Evolutionary conservation across 2,888 invertebrate species (phyloP).

Genomic region (Polietes domitor): DNA sequence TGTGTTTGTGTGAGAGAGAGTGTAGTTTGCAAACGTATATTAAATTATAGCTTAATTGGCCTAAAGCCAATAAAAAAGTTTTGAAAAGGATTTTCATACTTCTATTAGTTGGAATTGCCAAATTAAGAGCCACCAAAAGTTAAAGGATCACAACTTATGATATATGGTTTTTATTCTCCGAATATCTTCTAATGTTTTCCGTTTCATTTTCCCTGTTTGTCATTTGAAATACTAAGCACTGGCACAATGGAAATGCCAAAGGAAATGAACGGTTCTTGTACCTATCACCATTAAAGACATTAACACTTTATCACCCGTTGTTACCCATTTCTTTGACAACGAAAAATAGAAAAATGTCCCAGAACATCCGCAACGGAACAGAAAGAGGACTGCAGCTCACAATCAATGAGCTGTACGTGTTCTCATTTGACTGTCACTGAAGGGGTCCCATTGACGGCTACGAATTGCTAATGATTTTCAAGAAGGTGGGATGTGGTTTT

Average conservation of each 20-base stretch:
- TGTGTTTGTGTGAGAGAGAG: not conserved
- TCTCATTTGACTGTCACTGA: too few species aligned
- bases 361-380: too few species aligned
- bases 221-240: not conserved
- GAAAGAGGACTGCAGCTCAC: too few species aligned
- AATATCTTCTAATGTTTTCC: not conserved
- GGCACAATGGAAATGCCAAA: not conserved
- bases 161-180: slow-evolving; percentile 50
- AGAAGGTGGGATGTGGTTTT: too few species aligned
- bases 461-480: too few species aligned
- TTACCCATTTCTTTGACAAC: too few species aligned
- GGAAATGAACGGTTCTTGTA: not conserved
- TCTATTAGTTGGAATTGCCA: slow-evolving; percentile 59
- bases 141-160: slow-evolving; percentile 48
- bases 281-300: not conserved
- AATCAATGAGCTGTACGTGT: too few species aligned
- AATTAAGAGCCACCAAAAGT: slow-evolving; percentile 58
- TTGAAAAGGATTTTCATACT: slow-evolving; percentile 44
- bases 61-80: slow-evolving; percentile 73
- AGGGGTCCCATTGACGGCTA: too few species aligned
- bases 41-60: slow-evolving; percentile 80
- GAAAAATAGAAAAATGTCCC: too few species aligned
- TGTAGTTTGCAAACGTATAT: slow-evolving; percentile 70
- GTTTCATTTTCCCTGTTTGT: not conserved
- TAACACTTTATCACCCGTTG: not conserved